Percentiles rank a stretch among this genome's conserved stretches.
phyloP scores from a whole-genome alignment of 2,113 vertebrate species.

The Sus scrofa region T2T-Sscrofa CM000815.6:126192501-126193000 shows the following conservation, averaged over 20 bases:
- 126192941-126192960: background rate
- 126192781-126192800: background rate
- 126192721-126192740: background rate
- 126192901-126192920: background rate
- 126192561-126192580: conserved; percentile 13
- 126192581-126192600: conserved; percentile 5
- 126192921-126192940: background rate
- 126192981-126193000: background rate
- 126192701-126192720: background rate
- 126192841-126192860: background rate
- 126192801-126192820: background rate
- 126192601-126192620: conserved; percentile 4
- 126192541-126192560: conserved; percentile 16
- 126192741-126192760: background rate
- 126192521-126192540: conserved; percentile 29
- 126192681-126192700: background rate
- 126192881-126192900: background rate
- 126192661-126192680: background rate
- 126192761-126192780: background rate
- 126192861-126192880: background rate
- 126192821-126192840: background rate
- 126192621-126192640: conserved; percentile 19
- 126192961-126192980: background rate
- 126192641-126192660: conserved; percentile 20
- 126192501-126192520: background rate